phyloP scores from a whole-genome alignment of 2,888 invertebrate genomes.

The Hetaerina titia region DNA sequence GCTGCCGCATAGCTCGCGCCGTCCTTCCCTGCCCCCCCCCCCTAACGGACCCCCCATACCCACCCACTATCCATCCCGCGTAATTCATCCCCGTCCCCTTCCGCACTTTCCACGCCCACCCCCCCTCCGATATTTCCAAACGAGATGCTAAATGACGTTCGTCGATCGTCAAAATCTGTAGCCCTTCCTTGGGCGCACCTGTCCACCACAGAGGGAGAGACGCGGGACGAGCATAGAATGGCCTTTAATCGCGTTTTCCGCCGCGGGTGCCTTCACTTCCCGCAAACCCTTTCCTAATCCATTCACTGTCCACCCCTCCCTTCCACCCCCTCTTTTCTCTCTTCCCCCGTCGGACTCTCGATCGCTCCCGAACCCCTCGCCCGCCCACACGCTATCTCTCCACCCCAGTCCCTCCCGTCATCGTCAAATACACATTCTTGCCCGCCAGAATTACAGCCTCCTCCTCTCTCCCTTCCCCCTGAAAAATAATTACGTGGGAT shows the following conservation, averaged over 20 bases:
- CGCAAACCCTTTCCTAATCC: slow-evolving; percentile 1
- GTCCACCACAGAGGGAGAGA: slow-evolving; percentile 23
- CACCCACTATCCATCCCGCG: background rate
- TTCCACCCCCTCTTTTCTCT: background rate
- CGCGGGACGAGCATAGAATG: slow-evolving; percentile 27
- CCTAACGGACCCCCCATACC: slow-evolving; percentile 1
- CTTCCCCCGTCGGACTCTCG: background rate
- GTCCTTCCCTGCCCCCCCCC: background rate
- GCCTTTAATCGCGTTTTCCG: slow-evolving; percentile 59
- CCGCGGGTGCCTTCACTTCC: slow-evolving; percentile 11
- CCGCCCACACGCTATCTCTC: background rate
- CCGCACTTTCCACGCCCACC: background rate
- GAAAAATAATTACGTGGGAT: too few relatives aligned
- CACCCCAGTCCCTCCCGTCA: background rate
- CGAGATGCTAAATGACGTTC: slow-evolving; percentile 57
- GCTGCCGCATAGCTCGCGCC: background rate
- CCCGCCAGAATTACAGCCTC: background rate
- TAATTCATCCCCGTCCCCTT: background rate
- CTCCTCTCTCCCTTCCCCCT: background rate
- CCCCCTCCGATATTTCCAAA: slow-evolving; percentile 32
- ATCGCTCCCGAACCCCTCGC: background rate
- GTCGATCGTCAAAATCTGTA: slow-evolving; percentile 46
- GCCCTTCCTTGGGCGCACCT: slow-evolving; percentile 48
- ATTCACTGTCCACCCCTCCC: background rate
- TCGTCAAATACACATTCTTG: too few relatives aligned